Evolutionary conservation across 1,140 invertebrate species (phyloP), one percentile per base, ranked within the genome.

Genomic region (Phenacoccus solenopsis): DNA sequence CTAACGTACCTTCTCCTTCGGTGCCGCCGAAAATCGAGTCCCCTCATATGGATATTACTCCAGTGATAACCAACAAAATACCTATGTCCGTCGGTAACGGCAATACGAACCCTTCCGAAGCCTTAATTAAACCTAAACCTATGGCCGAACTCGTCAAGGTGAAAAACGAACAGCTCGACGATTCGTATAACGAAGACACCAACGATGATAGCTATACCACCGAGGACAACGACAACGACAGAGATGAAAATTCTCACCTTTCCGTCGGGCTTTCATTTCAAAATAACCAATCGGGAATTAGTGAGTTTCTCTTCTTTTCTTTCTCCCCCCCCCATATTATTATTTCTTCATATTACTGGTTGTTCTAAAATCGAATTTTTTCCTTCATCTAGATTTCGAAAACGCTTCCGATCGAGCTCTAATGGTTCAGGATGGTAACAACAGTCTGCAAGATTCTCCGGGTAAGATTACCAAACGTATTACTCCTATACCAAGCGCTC

Each of bases 1-100:
- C 72, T 28, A 72, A 70, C 38, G 67, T 70, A 59, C 72, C 72
- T 22, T 72, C 69, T 67, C 72, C 69, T 25, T 67, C 72, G 32
- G 30, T 72, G 2, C 69, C 70, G 30, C 56, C 72, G 59, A 71
- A 71, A 71, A 57, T 71, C 7, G 71, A 71, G 49, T 71, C 68
- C 16, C 67, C 71, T 64, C 59, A 64, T 27, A 64, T 64, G 59
- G 59, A 64, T 16, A 64, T 64, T 25, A 64, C 59, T 24, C 59
- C 59, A 27, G 25, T 64, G 22, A 27, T 64, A 27, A 4, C 10
- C 22, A 64, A 64, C 25, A 64, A 64, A 64, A 22, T 64, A 27
- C 25, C 59, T 27, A 10, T 38, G 32, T 24, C 59, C 3, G 20
- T 9, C 5, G 20, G 2, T 16, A 49, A 49, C 20, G 16, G 5